Base-by-base conservation (phyloP, 2,113 vertebrate genomes). In the Boleophthalmus pectinirostris region DNA sequence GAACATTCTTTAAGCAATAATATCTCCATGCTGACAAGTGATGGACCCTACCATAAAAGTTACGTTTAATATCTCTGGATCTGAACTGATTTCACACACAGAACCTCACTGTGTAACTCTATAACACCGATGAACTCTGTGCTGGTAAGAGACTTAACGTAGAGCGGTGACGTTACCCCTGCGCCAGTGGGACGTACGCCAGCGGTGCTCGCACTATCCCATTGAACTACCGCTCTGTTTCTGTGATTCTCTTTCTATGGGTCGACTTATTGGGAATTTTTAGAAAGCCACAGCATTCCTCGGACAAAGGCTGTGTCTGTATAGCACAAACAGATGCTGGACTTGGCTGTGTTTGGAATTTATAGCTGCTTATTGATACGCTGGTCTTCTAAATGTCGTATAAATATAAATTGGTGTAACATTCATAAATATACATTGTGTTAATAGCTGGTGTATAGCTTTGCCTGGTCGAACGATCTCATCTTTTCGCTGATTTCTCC, bases 201-300 rank as follows among this genome's bases (percentile, higher is more conserved):
- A 73, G 46, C 45, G 47, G 25, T 60, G 49, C 81, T 67, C 45
- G 79, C 29, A 35, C 66, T 24, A 49, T 74, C 77, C 45, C 80
- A 67, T 69, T 1, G 75, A 73, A 69, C 83, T 73, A 74, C 65
- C 80, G 80, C 82, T 85, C 84, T 81, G 49, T 72, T 69, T 72
- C 85, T 85, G 76, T 86, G 81, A 88, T 88, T 74, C 80, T 68
- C 72, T 82, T 83, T 89, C 71, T 61, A 80, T 71, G 69, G 79
- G 79, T 82, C 70, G 81, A 79, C 72, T 83, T 86, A 76, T 80
- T 72, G 84, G 73, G 58, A 77, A 82, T 79, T 79, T 71, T 64
- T 65, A 82, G 43, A 83, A 92, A 89, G 76, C 88, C 89, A 24
- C 88, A 90, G 79, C 87, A 91, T 92, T 93, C 87, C 85, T 90